Evolutionary conservation across 2,113 vertebrate species (phyloP).

Genomic region (Felis chaus): DNA sequence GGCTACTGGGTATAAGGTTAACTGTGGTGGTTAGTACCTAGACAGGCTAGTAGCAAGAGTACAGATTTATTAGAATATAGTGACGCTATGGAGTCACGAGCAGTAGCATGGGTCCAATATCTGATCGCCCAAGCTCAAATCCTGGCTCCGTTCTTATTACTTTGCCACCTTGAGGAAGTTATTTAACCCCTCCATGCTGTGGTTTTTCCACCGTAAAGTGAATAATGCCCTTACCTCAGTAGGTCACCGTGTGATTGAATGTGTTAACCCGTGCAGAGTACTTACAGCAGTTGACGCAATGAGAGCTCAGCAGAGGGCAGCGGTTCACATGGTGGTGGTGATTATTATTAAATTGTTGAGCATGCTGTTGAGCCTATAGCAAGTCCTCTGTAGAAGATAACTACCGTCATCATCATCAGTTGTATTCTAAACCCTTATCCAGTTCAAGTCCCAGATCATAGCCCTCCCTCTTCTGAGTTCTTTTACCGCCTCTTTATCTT

Average conservation of each 20-base stretch:
- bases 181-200: background rate
- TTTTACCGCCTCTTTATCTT: slow-evolving; percentile 2
- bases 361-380: background rate
- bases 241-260: background rate
- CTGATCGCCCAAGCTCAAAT: background rate
- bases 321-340: background rate
- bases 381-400: background rate
- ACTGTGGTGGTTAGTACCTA: background rate
- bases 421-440: slow-evolving; percentile 1
- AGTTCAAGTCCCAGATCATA: background rate
- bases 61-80: background rate
- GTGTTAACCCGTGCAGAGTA: background rate
- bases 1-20: background rate
- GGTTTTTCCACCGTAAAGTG: slow-evolving; percentile 2
- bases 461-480: background rate
- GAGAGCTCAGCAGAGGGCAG: background rate
- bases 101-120: background rate
- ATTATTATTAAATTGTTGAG: background rate
- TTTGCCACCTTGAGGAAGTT: slow-evolving; percentile 7
- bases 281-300: slow-evolving; percentile 1
- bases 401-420: background rate
- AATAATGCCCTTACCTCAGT: background rate
- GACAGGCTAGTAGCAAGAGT: background rate
- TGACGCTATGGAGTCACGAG: background rate
- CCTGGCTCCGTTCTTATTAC: background rate